phyloP scores from a whole-genome alignment of 92 coral and sea anemone genomes.

The Pocillopora grandis region DNA sequence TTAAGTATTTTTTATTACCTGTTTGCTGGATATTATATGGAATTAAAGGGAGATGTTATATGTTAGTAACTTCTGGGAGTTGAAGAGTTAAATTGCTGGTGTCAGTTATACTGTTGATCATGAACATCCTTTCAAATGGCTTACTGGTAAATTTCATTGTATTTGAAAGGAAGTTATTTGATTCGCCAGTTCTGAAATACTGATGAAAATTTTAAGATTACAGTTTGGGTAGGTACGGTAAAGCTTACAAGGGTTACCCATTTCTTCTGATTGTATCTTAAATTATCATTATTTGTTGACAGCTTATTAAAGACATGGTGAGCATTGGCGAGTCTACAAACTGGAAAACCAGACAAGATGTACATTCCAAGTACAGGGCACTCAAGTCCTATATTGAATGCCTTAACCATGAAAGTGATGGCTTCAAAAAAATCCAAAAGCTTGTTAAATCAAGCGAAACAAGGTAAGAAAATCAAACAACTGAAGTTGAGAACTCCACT shows the following conservation, averaged over 20 bases:
- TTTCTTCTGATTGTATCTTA: background rate
- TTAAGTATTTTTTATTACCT: too few species aligned
- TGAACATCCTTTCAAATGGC: too few species aligned
- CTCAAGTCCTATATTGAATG: constrained; percentile 75
- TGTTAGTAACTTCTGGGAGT: too few species aligned
- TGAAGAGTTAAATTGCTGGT: too few species aligned
- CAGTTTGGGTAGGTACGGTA: background rate
- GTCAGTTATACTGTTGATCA: too few species aligned
- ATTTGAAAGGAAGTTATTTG: too few species aligned
- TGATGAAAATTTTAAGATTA: too few species aligned
- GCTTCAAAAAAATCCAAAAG: constrained; percentile 54
- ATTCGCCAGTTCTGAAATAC: too few species aligned
- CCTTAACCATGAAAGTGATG: constrained; percentile 41
- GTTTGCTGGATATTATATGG: too few species aligned
- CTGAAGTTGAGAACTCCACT: too few species aligned
- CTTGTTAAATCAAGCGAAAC: constrained; percentile 60
- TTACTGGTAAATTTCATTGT: too few species aligned
- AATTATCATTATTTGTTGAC: background rate
- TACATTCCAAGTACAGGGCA: constrained; percentile 79
- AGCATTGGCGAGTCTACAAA: constrained; percentile 83
- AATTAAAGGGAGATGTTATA: too few species aligned
- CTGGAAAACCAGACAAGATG: constrained; percentile 71
- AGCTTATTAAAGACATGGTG: constrained; percentile 93
- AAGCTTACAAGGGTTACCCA: background rate
- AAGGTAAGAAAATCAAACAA: constrained; percentile 37